Evolutionary conservation across 1,140 invertebrate genomes (phyloP).

Genomic region (Sitobion miscanthi): DNA sequence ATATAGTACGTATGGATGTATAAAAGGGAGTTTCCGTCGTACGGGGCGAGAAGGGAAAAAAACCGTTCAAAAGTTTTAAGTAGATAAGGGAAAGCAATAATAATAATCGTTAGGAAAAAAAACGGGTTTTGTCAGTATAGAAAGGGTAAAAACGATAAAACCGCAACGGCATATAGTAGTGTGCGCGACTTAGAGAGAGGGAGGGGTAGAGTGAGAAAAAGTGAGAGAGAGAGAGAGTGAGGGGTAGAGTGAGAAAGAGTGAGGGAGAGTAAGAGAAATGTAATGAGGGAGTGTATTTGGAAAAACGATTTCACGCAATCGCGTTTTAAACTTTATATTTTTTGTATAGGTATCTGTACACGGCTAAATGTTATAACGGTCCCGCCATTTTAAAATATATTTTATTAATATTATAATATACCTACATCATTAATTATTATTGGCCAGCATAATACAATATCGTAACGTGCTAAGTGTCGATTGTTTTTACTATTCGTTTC

Average conservation of each 20-base stretch:
- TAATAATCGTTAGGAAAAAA: slow-evolving; percentile 48
- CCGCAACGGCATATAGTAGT: slow-evolving; percentile 30
- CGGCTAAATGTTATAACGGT: background rate
- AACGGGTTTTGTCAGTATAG: slow-evolving; percentile 11
- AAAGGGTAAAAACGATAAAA: slow-evolving; percentile 52
- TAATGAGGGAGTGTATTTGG: background rate
- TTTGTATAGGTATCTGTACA: background rate
- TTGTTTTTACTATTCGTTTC: background rate
- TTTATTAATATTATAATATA: background rate
- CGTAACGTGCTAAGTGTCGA: background rate
- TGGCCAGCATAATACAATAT: background rate
- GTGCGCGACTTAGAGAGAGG: background rate
- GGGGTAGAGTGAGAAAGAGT: too few species aligned
- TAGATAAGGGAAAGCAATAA: slow-evolving; percentile 53
- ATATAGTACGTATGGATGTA: background rate
- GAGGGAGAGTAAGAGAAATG: background rate
- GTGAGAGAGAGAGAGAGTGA: background rate
- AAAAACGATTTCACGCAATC: slow-evolving; percentile 41
- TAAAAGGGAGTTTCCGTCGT: slow-evolving; percentile 20
- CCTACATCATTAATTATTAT: background rate
- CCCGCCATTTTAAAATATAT: background rate
- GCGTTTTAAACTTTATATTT: background rate
- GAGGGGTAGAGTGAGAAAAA: too few species aligned
- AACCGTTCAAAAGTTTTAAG: slow-evolving; percentile 49
- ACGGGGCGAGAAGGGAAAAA: background rate